A percentile compares a stretch with the other conserved stretches of the same genome.
These are phyloP conservation scores for Capitulum mitella DNA, from an alignment of 2,888 invertebrate species.

Conservation along the genomic window DNA sequence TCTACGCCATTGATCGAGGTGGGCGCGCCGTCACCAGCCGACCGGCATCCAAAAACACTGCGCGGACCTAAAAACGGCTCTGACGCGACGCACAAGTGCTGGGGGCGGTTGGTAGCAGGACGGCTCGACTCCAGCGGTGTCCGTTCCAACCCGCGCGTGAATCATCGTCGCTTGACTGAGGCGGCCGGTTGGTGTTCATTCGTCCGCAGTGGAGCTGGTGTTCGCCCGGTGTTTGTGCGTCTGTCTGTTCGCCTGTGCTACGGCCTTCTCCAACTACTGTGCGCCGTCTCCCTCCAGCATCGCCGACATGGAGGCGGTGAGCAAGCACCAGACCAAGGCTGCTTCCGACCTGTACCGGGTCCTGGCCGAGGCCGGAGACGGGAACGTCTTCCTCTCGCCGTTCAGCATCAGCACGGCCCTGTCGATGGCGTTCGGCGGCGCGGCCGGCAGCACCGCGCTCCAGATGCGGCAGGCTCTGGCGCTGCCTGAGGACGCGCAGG, in stretches of 20 bases:
- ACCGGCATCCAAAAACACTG: no score
- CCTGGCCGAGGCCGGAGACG: background rate
- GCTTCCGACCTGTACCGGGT: background rate
- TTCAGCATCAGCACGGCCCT: slow-evolving; percentile 76
- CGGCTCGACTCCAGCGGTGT: background rate
- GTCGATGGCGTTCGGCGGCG: slow-evolving; percentile 67
- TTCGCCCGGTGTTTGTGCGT: background rate
- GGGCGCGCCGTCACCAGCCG: no score
- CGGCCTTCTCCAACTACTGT: background rate
- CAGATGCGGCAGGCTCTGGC: slow-evolving; percentile 56
- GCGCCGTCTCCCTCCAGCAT: no score
- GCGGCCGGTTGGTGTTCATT: background rate
- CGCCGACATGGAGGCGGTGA: background rate
- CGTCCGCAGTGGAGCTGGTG: background rate
- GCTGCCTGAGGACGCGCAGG: slow-evolving; percentile 41
- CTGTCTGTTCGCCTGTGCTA: no score
- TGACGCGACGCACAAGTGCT: no score
- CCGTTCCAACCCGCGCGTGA: background rate
- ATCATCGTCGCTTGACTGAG: no score
- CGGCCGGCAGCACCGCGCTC: slow-evolving; percentile 62
- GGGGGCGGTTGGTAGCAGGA: background rate
- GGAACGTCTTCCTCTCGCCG: slow-evolving; percentile 78
- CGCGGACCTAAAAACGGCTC: no score
- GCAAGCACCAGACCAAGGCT: background rate
- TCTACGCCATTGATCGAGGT: no score